Percentiles rank a stretch among this genome's conserved stretches.
phyloP scores from a whole-genome alignment of 2,888 invertebrate species.

The Rhyacophila evoluta region DNA sequence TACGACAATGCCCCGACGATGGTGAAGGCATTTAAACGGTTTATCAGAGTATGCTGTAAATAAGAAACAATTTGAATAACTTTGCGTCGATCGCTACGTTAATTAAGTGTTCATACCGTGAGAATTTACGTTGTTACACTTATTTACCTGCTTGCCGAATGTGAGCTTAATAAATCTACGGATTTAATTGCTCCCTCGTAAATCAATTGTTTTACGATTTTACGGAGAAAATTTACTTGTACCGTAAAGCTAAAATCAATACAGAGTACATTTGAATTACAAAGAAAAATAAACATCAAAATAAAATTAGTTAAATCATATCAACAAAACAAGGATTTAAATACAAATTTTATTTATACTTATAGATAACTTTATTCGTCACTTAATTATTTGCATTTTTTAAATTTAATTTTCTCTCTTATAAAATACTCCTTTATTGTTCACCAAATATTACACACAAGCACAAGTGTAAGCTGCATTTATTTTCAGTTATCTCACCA shows the following conservation, averaged over 20 bases:
- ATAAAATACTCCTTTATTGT: too few species aligned
- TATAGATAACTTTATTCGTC: too few species aligned
- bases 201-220: neutral
- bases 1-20: slow-evolving; percentile 15
- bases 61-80: slow-evolving; percentile 22
- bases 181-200: neutral
- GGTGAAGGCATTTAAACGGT: neutral
- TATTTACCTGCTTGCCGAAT: neutral
- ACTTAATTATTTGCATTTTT: too few species aligned
- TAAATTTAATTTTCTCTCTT: too few species aligned
- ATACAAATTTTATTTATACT: too few species aligned
- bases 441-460: too few species aligned
- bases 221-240: neutral
- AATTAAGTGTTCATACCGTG: slow-evolving; percentile 22
- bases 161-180: neutral
- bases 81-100: slow-evolving; percentile 4
- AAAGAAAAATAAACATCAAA: too few species aligned
- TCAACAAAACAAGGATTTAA: too few species aligned
- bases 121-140: neutral
- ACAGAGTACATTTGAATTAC: too few species aligned
- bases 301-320: too few species aligned
- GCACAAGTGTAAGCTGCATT: too few species aligned
- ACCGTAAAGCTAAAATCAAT: neutral
- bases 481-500: too few species aligned
- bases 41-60: slow-evolving; percentile 11